These are phyloP conservation scores for Phaethon lepturus DNA, from an alignment of 2,113 vertebrate genomes.

Conservation along the genomic window DNA sequence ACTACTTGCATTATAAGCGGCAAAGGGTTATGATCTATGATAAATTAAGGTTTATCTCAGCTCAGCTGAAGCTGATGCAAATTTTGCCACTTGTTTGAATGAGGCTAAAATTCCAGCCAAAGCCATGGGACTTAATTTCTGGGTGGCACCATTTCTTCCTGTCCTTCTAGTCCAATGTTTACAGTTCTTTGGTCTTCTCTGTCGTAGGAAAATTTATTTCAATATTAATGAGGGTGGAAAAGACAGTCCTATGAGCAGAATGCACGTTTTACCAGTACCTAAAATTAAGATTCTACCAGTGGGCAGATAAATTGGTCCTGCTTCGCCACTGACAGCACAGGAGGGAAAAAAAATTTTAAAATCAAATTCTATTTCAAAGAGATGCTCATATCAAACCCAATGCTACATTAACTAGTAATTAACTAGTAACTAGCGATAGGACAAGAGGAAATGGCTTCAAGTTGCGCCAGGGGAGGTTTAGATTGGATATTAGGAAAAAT, in stretches of 20 bases:
- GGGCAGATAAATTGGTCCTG: neutral
- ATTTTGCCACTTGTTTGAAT: constrained; percentile 7
- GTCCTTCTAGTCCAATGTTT: neutral
- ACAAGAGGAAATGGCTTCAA: too few species aligned
- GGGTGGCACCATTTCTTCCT: neutral
- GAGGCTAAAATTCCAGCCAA: neutral
- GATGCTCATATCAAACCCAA: neutral
- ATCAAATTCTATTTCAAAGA: neutral
- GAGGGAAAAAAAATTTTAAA: too few species aligned
- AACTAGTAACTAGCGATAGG: too few species aligned
- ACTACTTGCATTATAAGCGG: neutral
- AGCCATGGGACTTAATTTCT: neutral
- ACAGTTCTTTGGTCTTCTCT: neutral
- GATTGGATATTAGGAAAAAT: too few species aligned
- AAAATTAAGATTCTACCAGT: neutral
- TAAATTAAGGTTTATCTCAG: neutral
- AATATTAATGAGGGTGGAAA: neutral
- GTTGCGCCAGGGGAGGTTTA: too few species aligned
- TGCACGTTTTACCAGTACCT: neutral
- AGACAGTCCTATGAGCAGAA: neutral
- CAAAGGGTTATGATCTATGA: neutral
- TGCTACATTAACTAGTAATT: too few species aligned
- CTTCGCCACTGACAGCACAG: neutral
- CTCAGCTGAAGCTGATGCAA: constrained; percentile 1
- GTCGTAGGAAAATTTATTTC: neutral